A percentile compares a stretch with the other conserved stretches of the same genome.
Evolutionary conservation across 2,113 vertebrate genomes (phyloP).

Genomic region (Thomomys bottae): DNA sequence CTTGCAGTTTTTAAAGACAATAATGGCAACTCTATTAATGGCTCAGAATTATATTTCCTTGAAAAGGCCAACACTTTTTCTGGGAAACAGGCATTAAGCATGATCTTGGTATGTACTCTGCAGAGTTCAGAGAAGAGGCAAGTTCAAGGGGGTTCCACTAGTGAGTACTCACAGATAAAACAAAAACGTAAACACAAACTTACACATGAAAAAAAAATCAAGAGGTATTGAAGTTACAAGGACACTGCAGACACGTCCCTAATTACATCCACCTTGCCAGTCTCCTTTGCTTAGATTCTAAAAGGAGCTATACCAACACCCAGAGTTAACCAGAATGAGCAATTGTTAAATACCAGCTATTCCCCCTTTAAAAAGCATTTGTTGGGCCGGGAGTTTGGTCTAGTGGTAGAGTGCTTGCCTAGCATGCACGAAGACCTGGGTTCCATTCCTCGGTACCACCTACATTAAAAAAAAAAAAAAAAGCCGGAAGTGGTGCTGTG

Average conservation of each 20-base stretch:
- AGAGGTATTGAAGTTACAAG: background rate
- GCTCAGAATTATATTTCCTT: conserved; percentile 57
- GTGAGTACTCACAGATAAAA: background rate
- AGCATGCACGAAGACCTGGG: no score
- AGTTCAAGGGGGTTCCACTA: background rate
- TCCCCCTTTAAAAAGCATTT: background rate
- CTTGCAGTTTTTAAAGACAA: conserved; percentile 51
- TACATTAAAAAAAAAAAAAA: no score
- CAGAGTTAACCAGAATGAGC: background rate
- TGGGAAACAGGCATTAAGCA: conserved; percentile 33
- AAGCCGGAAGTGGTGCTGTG: no score
- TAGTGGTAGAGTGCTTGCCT: no score
- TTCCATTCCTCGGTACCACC: no score
- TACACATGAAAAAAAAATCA: background rate
- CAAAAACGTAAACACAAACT: background rate
- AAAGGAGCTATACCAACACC: background rate
- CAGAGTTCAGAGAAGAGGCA: background rate
- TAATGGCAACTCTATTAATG: conserved; percentile 44
- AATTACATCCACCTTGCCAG: background rate
- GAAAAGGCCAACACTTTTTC: conserved; percentile 49
- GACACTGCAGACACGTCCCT: background rate
- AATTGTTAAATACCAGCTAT: background rate
- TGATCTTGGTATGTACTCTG: background rate
- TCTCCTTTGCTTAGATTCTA: background rate
- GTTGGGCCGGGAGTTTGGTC: no score